Percentiles rank a stretch among this genome's conserved stretches.
These are phyloP conservation scores for Meandrina meandrites DNA, from an alignment of 92 coral and sea anemone genomes.

Conservation along the genomic window DNA sequence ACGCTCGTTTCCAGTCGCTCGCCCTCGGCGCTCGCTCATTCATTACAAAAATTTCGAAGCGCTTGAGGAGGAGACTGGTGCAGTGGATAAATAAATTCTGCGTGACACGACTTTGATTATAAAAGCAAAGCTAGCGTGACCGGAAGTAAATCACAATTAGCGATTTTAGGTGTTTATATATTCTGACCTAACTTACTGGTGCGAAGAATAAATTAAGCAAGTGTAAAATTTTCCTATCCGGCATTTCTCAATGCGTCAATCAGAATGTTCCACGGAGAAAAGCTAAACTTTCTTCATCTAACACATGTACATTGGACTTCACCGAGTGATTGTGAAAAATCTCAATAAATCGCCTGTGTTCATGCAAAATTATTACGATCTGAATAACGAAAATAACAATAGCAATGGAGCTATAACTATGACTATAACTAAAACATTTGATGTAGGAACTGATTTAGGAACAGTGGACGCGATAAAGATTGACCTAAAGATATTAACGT, in stretches of 20 bases:
- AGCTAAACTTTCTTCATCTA: neutral
- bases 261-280: neutral
- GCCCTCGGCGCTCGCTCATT: no score
- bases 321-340: neutral
- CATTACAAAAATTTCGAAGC: no score
- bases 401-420: neutral
- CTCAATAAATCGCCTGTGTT: neutral
- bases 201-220: no score
- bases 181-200: no score
- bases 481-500: neutral
- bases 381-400: neutral
- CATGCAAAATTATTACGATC: neutral
- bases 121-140: neutral
- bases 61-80: no score
- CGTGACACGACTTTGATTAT: neutral
- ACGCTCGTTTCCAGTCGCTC: no score
- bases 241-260: neutral
- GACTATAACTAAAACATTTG: neutral
- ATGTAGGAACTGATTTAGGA: no score
- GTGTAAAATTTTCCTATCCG: neutral
- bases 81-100: no score
- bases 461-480: neutral
- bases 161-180: neutral
- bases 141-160: neutral
- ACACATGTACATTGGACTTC: neutral